phyloP scores from a whole-genome alignment of 2,888 invertebrate species.

The Stenichneumon culpator region DNA sequence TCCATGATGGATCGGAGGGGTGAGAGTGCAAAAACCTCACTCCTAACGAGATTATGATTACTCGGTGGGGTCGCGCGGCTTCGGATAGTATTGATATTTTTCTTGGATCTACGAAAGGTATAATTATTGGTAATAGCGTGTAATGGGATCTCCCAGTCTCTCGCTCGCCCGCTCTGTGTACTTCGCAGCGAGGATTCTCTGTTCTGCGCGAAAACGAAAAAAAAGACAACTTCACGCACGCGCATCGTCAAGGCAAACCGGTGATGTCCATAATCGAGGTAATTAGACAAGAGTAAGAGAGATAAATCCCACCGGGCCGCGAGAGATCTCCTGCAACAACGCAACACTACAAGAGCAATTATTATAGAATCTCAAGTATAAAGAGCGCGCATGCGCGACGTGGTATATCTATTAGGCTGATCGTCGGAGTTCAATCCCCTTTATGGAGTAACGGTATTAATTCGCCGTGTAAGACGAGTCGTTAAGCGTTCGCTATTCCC shows the following conservation, averaged over 20 bases:
- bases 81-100: conserved; percentile 26
- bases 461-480: conserved; percentile 30
- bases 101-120: conserved; percentile 10
- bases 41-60: conserved; percentile 55
- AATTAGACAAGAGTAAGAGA: conserved; percentile 17
- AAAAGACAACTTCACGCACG: neutral
- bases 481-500: conserved; percentile 44
- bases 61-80: neutral
- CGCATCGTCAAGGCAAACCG: conserved; percentile 43
- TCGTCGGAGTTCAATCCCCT: conserved; percentile 50
- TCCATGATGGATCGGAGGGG: neutral
- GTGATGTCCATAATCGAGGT: conserved; percentile 42
- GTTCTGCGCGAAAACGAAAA: neutral
- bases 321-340: neutral
- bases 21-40: conserved; percentile 15
- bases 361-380: conserved; percentile 7
- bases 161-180: conserved; percentile 3
- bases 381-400: conserved; percentile 7
- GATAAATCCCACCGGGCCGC: neutral
- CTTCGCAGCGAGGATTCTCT: neutral
- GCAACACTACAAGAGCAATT: conserved; percentile 15
- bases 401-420: conserved; percentile 35
- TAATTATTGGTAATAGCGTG: conserved; percentile 38
- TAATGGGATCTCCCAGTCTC: conserved; percentile 32
- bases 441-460: conserved; percentile 51